Evolutionary conservation across 2,113 vertebrate species (phyloP).

Genomic region (Monopterus albus): DNA sequence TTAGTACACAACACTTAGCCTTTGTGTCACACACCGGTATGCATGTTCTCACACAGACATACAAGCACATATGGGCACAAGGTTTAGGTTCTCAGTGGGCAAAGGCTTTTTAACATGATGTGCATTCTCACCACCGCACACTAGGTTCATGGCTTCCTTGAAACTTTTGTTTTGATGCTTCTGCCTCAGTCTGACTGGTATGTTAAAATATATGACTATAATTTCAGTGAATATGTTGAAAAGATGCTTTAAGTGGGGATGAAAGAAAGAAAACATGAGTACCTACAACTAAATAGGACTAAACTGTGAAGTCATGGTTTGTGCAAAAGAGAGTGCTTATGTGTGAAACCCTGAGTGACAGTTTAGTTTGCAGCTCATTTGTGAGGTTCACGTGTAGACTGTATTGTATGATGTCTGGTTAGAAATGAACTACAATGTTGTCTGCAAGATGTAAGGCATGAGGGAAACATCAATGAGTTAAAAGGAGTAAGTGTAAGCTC

Average conservation of each 20-base stretch:
- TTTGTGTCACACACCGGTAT: conserved; percentile 33
- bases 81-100: conserved; percentile 16
- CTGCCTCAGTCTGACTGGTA: conserved; percentile 3
- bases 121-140: conserved; percentile 17
- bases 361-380: conserved; percentile 18
- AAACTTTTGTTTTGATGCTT: conserved; percentile 38
- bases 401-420: background rate
- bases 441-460: conserved; percentile 7
- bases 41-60: conserved; percentile 19
- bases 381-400: conserved; percentile 13
- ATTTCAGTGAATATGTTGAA: background rate
- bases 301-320: conserved; percentile 24
- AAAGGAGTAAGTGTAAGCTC: background rate
- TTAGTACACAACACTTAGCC: conserved; percentile 10
- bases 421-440: background rate
- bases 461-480: conserved; percentile 7
- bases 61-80: background rate
- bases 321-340: conserved; percentile 25
- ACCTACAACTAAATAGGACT: background rate
- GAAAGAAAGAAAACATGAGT: conserved; percentile 28
- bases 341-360: conserved; percentile 21
- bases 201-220: background rate
- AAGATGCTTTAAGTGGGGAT: background rate
- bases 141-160: conserved; percentile 13
- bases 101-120: conserved; percentile 64